phyloP scores from a whole-genome alignment of 2,797 vertebrate species.

The Poeciliopsis turneri region DNA sequence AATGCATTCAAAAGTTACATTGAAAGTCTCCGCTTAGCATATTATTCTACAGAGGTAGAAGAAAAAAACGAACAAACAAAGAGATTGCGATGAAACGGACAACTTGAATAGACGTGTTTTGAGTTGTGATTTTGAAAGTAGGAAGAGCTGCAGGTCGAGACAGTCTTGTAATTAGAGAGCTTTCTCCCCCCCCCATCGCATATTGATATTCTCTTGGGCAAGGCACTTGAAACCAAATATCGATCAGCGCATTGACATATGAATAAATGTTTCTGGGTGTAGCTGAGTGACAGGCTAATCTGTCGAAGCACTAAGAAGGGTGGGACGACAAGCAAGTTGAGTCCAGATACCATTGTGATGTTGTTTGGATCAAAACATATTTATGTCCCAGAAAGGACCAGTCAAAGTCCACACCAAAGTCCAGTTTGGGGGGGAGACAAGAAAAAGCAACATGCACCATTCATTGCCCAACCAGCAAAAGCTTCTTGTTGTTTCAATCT shows the following conservation, averaged over 20 bases:
- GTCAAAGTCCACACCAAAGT: neutral
- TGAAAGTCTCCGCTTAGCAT: too few relatives aligned
- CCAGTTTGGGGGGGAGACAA: neutral
- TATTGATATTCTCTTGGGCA: neutral
- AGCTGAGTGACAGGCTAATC: neutral
- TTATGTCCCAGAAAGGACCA: neutral
- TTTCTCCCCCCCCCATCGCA: neutral
- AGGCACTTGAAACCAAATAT: neutral
- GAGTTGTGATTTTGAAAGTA: too few relatives aligned
- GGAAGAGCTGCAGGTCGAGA: neutral
- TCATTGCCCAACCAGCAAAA: neutral
- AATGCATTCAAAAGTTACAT: too few relatives aligned
- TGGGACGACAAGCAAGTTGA: neutral
- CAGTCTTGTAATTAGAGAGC: neutral
- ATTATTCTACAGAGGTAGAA: too few relatives aligned
- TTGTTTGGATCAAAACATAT: neutral
- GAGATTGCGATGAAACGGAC: too few relatives aligned
- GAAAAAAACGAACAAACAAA: too few relatives aligned
- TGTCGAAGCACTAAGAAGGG: neutral
- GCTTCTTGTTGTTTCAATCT: neutral
- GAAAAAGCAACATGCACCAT: neutral
- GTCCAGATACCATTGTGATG: neutral
- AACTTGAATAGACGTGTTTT: too few relatives aligned
- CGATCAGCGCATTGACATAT: neutral
- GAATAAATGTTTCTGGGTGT: neutral